Percentiles rank a stretch among this genome's conserved stretches.
phyloP scores from a whole-genome alignment of 2,797 vertebrate species.

The Nothura maculosa region DNA sequence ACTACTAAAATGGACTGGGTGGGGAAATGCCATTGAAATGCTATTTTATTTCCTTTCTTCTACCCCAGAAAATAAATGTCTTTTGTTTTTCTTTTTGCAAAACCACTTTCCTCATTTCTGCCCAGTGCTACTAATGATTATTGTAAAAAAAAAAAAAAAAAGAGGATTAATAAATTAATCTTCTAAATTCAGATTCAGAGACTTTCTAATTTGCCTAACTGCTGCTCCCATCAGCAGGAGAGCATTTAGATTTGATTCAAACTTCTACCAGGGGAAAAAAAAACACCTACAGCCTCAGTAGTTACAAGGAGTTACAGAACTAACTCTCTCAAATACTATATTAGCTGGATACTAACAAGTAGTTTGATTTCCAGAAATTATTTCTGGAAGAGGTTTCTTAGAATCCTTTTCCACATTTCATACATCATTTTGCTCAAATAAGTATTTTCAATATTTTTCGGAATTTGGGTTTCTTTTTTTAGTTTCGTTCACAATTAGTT shows the following conservation, averaged over 20 bases:
- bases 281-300: neutral
- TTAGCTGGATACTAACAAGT: neutral
- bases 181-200: neutral
- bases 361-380: neutral
- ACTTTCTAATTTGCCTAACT: conserved; percentile 29
- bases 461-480: neutral
- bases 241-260: neutral
- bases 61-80: neutral
- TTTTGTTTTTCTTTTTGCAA: neutral
- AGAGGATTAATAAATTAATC: neutral
- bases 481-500: neutral
- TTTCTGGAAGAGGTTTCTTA: neutral
- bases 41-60: neutral
- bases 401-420: neutral
- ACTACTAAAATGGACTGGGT: neutral
- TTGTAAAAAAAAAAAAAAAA: neutral
- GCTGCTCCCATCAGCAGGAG: neutral
- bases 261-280: neutral
- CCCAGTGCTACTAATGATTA: neutral
- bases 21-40: neutral
- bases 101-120: neutral
- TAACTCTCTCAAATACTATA: neutral
- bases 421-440: neutral
- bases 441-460: neutral
- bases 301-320: neutral